Evolutionary conservation across 2,113 vertebrate genomes (phyloP), one percentile per base, ranked within the genome.

Genomic region (Carassius auratus): DNA sequence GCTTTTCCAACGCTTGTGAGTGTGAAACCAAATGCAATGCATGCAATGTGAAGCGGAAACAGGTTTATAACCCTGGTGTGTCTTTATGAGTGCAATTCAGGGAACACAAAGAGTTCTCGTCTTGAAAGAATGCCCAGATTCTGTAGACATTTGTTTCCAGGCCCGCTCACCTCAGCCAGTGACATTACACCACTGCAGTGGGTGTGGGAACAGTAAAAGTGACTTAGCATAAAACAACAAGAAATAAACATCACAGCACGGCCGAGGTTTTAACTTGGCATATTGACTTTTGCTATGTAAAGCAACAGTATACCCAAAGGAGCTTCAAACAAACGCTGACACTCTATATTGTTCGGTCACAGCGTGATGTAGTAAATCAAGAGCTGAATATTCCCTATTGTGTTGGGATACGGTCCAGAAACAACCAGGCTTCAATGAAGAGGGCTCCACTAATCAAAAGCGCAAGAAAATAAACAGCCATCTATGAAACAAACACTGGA

Each of bases 371-470:
- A 64, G 66, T 64, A 64, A 76, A 50, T 81, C 68, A 48, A 42
- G 26, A 26, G 73, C 13, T 57, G 82, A 86, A 86, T 84, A 52
- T 84, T 83, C 80, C 76, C 69, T 76, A 76, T 83, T 84, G 82
- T 52, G 76, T 62, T 77, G 85, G 87, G 87, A 55, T 36, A 17
- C 15, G 23, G 4, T 84, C 87, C 87, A 88, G 85, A 81, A 88
- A 76, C 76, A 88, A 86, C 87, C 83, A 50, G 23, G 82, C 48
- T 83, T 71, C 55, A 52, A 83, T 69, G 69, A 83, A 88, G 86
- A 81, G 84, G 64, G 36, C 59, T 86, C 82, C 42, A 86, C 87
- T 81, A 88, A 88, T 88, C 87, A 88, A 85, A 88, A 84, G 83
- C 13, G 26, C 76, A 78, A 86, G 66, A 83, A 86, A 74, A 86